Conservation (phyloP, 2,797 vertebrate species). For the Chlorospingus flavigularis region DNA sequence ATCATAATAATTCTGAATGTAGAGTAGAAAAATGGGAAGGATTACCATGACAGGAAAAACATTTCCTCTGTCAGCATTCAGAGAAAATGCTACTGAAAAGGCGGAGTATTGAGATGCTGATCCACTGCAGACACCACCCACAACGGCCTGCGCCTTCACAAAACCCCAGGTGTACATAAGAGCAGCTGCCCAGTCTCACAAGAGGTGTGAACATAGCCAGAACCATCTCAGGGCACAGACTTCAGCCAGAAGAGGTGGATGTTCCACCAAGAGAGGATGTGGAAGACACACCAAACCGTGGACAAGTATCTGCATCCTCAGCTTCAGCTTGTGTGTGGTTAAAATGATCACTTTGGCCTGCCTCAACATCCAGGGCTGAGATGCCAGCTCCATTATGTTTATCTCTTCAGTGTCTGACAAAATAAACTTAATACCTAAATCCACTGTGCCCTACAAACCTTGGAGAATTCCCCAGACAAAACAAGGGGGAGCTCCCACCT, state of each 20-base stretch:
- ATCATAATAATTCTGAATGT: background rate
- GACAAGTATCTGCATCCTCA: background rate
- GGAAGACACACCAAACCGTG: background rate
- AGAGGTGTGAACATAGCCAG: background rate
- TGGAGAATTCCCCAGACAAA: background rate
- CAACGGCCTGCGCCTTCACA: background rate
- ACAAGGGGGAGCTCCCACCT: background rate
- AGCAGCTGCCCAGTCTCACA: background rate
- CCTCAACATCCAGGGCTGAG: fast-evolving
- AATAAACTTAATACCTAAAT: background rate
- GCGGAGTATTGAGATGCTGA: background rate
- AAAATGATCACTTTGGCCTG: background rate
- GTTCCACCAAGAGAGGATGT: background rate
- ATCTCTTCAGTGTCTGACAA: background rate
- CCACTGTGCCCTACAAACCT: background rate
- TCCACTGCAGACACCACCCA: background rate
- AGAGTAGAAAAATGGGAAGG: background rate
- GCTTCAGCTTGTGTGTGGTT: background rate
- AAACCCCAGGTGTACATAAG: background rate
- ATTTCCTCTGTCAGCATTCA: background rate
- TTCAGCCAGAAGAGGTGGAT: background rate
- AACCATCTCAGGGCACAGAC: background rate
- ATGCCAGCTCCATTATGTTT: background rate
- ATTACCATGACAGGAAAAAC: background rate
- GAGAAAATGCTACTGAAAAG: background rate